Conservation (phyloP, 2,113 vertebrate genomes). For the Grammomys dolichurus region DNA sequence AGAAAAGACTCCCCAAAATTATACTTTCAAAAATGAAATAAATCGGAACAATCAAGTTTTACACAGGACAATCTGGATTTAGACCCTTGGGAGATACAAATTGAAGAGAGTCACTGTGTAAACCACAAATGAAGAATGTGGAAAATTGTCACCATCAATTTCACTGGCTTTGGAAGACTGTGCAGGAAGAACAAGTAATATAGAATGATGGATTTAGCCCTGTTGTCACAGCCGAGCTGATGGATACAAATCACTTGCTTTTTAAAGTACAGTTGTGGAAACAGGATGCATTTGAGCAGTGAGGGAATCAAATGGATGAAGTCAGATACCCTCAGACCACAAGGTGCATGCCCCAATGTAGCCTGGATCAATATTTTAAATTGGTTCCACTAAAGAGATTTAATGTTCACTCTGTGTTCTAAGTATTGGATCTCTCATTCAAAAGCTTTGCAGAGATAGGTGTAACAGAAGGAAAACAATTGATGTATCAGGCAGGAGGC, state of each 20-base stretch:
- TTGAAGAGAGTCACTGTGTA: constrained; percentile 54
- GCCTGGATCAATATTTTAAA: constrained; percentile 59
- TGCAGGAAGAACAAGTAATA: constrained; percentile 56
- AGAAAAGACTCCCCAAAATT: neutral
- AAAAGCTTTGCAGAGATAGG: neutral
- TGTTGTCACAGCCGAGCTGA: constrained; percentile 66
- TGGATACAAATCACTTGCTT: constrained; percentile 73
- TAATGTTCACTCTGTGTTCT: constrained; percentile 43
- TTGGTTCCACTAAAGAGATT: constrained; percentile 57
- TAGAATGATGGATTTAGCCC: constrained; percentile 71
- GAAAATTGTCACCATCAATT: constrained; percentile 74
- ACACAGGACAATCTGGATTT: constrained; percentile 46
- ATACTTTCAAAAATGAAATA: constrained; percentile 63
- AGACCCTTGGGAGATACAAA: constrained; percentile 52
- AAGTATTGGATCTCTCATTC: neutral
- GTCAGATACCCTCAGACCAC: constrained; percentile 47
- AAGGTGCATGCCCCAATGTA: neutral
- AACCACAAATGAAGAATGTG: constrained; percentile 72
- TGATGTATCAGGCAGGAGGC: neutral
- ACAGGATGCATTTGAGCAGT: constrained; percentile 38
- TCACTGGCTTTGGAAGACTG: constrained; percentile 62
- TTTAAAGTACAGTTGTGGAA: constrained; percentile 65
- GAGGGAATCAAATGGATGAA: constrained; percentile 63
- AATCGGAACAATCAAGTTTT: constrained; percentile 54
- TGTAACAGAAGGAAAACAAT: neutral